Conservation (phyloP, 2,888 invertebrate genomes). For the Philhelius pedissequus region DNA sequence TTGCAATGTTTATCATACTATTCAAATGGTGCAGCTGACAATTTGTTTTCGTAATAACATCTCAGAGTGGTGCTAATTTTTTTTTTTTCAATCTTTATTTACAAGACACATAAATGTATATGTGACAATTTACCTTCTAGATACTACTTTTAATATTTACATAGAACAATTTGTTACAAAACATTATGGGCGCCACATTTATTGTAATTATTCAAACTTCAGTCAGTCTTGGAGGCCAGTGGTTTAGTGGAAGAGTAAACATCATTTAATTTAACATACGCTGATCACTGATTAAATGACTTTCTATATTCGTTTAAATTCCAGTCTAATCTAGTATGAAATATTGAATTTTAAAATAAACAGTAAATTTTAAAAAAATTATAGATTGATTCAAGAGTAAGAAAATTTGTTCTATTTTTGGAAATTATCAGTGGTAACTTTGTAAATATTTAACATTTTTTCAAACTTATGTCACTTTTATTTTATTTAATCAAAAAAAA, state of each 20-base stretch:
- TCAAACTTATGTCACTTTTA: not conserved
- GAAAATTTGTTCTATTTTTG: not conserved
- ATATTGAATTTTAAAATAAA: not conserved
- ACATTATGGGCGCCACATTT: not conserved
- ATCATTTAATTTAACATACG: not conserved
- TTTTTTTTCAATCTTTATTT: not conserved
- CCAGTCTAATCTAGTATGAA: not conserved
- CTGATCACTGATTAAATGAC: not conserved
- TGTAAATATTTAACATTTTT: conserved; percentile 13
- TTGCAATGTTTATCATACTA: not conserved
- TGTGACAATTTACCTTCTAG: not conserved
- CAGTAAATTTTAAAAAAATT: not conserved
- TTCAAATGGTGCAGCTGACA: not conserved
- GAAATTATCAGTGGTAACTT: not conserved
- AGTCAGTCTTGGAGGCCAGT: not conserved
- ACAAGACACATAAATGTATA: not conserved
- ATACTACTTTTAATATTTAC: not conserved
- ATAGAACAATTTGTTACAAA: conserved; percentile 4
- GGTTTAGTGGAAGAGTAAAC: not conserved
- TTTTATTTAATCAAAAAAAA: not conserved
- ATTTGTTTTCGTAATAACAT: conserved; percentile 4
- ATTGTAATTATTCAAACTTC: not conserved
- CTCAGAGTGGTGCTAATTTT: conserved; percentile 17
- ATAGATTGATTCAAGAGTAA: not conserved
- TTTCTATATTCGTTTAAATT: not conserved